Evolutionary conservation across 30 jellyfish, hydroid and myxozoan species (phyloP).

Genomic region (Hydractinia symbiolongicarpus): DNA sequence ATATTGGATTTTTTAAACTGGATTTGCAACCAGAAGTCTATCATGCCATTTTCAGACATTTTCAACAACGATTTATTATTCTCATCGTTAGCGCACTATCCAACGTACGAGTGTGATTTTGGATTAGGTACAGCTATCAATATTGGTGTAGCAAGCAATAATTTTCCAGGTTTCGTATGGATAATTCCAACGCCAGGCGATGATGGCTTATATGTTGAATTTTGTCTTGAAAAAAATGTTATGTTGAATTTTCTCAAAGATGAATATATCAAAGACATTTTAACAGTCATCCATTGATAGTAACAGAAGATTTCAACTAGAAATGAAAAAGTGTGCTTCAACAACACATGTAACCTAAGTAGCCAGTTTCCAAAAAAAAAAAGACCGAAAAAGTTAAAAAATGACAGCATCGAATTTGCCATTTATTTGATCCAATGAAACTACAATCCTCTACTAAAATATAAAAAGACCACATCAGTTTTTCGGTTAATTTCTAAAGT

Average conservation of each 20-base stretch:
- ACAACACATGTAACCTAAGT: no score
- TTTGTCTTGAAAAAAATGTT: not conserved
- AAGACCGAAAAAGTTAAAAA: no score
- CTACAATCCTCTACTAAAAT: no score
- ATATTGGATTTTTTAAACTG: not conserved
- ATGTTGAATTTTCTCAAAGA: not conserved
- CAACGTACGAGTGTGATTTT: not conserved
- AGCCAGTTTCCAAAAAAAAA: no score
- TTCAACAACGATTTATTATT: not conserved
- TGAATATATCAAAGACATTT: not conserved
- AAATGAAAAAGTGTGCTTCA: no score
- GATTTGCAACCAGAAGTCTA: not conserved
- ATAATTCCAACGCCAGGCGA: not conserved
- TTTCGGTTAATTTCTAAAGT: no score
- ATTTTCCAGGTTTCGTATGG: not conserved
- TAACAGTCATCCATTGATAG: no score
- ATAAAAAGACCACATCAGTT: no score
- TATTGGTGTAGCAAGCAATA: not conserved
- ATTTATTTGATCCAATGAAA: no score
- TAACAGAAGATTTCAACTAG: no score
- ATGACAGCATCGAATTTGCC: no score
- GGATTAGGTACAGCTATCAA: constrained; percentile 9
- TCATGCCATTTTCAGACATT: not conserved
- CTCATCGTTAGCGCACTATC: constrained; percentile 4
- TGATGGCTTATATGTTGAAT: not conserved